These are phyloP conservation scores for Synanthedon vespiformis DNA, from an alignment of 2,888 invertebrate genomes.

Conservation along the genomic window DNA sequence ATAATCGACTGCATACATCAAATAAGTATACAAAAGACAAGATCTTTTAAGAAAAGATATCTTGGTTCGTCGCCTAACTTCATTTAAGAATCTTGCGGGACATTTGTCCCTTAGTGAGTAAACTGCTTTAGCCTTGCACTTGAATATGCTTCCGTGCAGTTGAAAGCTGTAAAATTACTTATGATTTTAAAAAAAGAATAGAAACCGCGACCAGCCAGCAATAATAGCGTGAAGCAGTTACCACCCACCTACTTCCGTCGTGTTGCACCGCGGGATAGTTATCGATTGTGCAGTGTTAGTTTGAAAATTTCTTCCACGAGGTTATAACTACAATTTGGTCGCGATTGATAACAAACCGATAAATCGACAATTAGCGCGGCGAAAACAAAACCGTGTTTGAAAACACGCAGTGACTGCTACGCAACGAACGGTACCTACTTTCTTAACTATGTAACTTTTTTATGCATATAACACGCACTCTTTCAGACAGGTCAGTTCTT, in stretches of 20 bases:
- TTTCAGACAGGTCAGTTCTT: slow-evolving; percentile 2
- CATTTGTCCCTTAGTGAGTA: too few species aligned
- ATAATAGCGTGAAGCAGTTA: neutral
- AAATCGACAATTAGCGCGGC: slow-evolving; percentile 36
- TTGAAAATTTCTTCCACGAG: slow-evolving; percentile 8
- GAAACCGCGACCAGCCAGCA: neutral
- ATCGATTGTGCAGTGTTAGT: slow-evolving; percentile 11
- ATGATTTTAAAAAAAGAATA: neutral
- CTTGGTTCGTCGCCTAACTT: too few species aligned
- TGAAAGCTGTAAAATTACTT: neutral
- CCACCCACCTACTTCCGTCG: neutral
- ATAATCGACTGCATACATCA: too few species aligned
- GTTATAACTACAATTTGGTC: slow-evolving; percentile 11
- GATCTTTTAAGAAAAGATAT: too few species aligned
- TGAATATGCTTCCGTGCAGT: neutral
- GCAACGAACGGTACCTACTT: too few species aligned
- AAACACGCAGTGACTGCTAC: slow-evolving; percentile 14
- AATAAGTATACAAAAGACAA: too few species aligned
- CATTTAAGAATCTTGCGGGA: too few species aligned
- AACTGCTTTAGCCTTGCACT: neutral
- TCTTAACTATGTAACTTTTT: too few species aligned
- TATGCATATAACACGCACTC: slow-evolving; percentile 1
- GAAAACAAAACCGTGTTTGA: slow-evolving; percentile 33
- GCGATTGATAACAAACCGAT: slow-evolving; percentile 35
- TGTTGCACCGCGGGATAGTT: slow-evolving; percentile 3